Evolutionary conservation across 2,888 invertebrate species (phyloP).

Genomic region (Zygogramma bicolorata): DNA sequence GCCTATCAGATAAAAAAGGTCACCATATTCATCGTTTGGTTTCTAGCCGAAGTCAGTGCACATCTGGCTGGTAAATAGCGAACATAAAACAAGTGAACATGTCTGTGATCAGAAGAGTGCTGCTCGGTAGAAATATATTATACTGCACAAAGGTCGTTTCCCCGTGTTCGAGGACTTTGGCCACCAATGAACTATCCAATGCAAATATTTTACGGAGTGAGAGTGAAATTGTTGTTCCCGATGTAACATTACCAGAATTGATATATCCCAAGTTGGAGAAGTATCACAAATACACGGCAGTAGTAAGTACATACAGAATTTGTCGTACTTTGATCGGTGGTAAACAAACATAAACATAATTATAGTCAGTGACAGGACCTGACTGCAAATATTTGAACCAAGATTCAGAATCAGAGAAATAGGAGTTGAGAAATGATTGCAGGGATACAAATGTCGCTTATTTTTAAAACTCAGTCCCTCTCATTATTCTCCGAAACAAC

Average conservation of each 20-base stretch:
- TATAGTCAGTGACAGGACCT: background rate
- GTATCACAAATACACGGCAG: conserved; percentile 15
- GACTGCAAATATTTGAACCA: background rate
- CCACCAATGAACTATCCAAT: background rate
- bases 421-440: too few relatives aligned
- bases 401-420: too few relatives aligned
- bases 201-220: conserved; percentile 21
- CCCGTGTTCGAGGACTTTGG: background rate
- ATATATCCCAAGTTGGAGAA: conserved; percentile 22
- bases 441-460: too few relatives aligned
- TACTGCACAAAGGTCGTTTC: background rate
- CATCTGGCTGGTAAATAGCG: background rate
- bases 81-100: conserved; percentile 5
- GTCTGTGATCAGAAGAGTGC: conserved; percentile 6
- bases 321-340: background rate
- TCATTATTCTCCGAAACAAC: too few relatives aligned
- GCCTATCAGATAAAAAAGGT: background rate
- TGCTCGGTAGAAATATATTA: background rate
- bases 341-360: background rate
- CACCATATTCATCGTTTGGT: background rate
- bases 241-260: conserved; percentile 22
- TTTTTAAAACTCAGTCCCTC: too few relatives aligned
- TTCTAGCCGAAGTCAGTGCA: background rate
- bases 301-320: background rate
- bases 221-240: conserved; percentile 20